These are phyloP conservation scores for Taenaris catops DNA, from an alignment of 2,888 invertebrate genomes.

Conservation along the genomic window DNA sequence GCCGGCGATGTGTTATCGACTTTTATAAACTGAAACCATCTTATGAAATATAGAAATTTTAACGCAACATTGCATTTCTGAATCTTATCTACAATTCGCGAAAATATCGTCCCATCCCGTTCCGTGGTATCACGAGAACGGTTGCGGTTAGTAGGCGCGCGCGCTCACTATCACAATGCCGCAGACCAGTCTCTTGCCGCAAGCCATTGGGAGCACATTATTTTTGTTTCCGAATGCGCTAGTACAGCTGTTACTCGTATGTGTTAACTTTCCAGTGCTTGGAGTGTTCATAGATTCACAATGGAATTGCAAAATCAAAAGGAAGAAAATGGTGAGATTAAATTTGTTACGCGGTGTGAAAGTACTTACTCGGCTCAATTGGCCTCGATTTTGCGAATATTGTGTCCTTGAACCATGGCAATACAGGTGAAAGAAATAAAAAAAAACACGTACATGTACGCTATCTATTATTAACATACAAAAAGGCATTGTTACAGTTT, in stretches of 20 bases:
- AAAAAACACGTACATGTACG: neutral
- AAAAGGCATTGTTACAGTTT: no score
- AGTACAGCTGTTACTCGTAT: slow-evolving; percentile 14
- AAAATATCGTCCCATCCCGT: slow-evolving; percentile 19
- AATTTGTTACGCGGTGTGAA: slow-evolving; percentile 32
- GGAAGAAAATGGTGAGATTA: slow-evolving; percentile 35
- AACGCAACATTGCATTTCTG: no score
- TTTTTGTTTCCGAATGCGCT: slow-evolving; percentile 10
- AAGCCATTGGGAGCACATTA: slow-evolving; percentile 25
- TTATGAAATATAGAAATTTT: no score
- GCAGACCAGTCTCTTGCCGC: slow-evolving; percentile 33
- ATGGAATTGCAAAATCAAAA: slow-evolving; percentile 45
- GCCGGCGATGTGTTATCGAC: no score
- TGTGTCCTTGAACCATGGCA: slow-evolving; percentile 18
- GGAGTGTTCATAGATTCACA: slow-evolving; percentile 20
- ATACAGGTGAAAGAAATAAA: slow-evolving; percentile 7
- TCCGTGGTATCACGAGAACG: slow-evolving; percentile 28
- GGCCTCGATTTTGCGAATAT: slow-evolving; percentile 26
- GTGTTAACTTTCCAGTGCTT: slow-evolving; percentile 25
- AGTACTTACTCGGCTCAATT: slow-evolving; percentile 28
- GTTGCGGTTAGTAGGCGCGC: slow-evolving; percentile 27
- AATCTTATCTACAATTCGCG: slow-evolving; percentile 7
- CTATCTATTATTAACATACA: neutral
- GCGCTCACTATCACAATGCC: slow-evolving; percentile 27
- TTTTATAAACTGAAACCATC: no score